These are phyloP conservation scores for Pangasius djambal DNA, from an alignment of 2,797 vertebrate genomes.

Conservation along the genomic window DNA sequence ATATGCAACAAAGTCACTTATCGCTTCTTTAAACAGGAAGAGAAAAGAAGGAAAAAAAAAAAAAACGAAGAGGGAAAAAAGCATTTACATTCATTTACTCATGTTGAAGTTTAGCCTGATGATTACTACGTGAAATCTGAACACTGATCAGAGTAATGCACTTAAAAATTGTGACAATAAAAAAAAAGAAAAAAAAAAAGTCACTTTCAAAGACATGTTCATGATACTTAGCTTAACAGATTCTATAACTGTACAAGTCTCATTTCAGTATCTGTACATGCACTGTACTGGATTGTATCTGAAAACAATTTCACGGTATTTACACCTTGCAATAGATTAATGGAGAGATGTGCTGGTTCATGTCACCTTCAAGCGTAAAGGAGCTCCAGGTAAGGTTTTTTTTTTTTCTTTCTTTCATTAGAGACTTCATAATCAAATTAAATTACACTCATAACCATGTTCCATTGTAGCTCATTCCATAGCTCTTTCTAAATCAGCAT, in stretches of 20 bases:
- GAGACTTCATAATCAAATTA: conserved; percentile 6
- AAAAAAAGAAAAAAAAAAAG: neutral
- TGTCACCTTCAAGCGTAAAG: conserved; percentile 67
- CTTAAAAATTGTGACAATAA: conserved; percentile 39
- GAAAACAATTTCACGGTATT: conserved; percentile 53
- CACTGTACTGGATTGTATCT: conserved; percentile 37
- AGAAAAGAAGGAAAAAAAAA: conserved; percentile 61
- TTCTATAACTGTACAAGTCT: conserved; percentile 48
- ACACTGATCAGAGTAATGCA: conserved; percentile 55
- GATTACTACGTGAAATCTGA: conserved; percentile 70
- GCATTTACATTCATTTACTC: conserved; percentile 79
- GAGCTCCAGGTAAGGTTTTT: conserved; percentile 14
- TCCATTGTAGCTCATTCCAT: neutral
- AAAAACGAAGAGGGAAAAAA: conserved; percentile 61
- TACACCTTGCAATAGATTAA: conserved; percentile 65
- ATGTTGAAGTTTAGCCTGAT: conserved; percentile 69
- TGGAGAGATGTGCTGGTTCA: conserved; percentile 67
- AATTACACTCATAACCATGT: neutral
- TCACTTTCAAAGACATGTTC: conserved; percentile 38
- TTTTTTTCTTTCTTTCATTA: neutral
- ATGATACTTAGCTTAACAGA: conserved; percentile 60
- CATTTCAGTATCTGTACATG: conserved; percentile 49
- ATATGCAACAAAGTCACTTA: conserved; percentile 26
- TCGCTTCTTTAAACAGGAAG: conserved; percentile 39
- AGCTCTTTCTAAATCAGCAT: conserved; percentile 8